Percentiles rank a stretch among this genome's conserved stretches.
Evolutionary conservation across 2,888 invertebrate species (phyloP).

Genomic region (Cryptophagus acutangulus): DNA sequence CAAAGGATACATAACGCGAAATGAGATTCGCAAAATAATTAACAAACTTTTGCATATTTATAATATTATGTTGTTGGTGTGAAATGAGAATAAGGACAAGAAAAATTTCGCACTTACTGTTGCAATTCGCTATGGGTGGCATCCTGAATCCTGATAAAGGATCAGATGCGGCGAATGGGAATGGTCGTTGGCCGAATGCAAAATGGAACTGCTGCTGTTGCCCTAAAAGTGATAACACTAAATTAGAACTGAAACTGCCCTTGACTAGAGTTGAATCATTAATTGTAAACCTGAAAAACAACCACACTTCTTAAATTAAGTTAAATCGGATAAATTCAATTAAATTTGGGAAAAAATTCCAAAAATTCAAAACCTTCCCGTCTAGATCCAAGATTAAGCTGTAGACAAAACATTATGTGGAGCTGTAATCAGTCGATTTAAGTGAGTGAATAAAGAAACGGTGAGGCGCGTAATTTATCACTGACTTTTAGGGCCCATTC

Average conservation of each 20-base stretch:
- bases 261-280: constrained; percentile 28
- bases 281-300: too few species aligned
- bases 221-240: constrained; percentile 89
- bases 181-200: constrained; percentile 82
- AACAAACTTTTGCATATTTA: too few species aligned
- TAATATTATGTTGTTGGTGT: constrained; percentile 3
- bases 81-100: constrained; percentile 1
- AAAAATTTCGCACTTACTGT: constrained; percentile 64
- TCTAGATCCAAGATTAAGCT: too few species aligned
- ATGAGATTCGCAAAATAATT: too few species aligned
- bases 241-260: constrained; percentile 34
- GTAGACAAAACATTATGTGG: constrained; percentile 25
- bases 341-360: too few species aligned
- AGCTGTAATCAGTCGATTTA: too few species aligned
- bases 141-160: constrained; percentile 82
- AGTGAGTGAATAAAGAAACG: too few species aligned
- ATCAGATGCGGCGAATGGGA: constrained; percentile 79
- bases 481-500: constrained; percentile 18
- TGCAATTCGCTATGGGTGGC: constrained; percentile 86
- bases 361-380: too few species aligned
- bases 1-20: too few species aligned
- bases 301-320: too few species aligned
- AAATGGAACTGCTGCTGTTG: constrained; percentile 95
- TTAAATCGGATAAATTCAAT: too few species aligned
- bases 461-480: too few species aligned